Evolutionary conservation across 2,113 vertebrate genomes (phyloP), one percentile per base, ranked within the genome.

Genomic region (Ptyas mucosa): DNA sequence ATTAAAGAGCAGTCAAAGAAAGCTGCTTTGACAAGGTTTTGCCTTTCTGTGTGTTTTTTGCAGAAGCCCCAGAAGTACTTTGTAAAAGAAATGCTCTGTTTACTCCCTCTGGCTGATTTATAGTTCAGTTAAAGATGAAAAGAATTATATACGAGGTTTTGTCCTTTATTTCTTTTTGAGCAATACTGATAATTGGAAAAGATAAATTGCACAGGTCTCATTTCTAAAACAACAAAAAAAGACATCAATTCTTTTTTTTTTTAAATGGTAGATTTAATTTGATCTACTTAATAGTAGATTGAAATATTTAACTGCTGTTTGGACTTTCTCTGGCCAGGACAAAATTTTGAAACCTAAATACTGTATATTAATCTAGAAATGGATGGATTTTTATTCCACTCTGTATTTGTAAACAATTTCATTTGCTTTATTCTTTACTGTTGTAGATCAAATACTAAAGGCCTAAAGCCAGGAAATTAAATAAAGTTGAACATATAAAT

Each of bases 261-360:
- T 53, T 53, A 93, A 91, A 86, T 53, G 91, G 93, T 93, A 92
- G 93, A 58, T 61, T 91, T 58, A 58, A 9, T 24, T 24, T 58
- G 24, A 58, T 58, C 57, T 58, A 58, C 57, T 58, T 58, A 58
- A 24, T 58, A 58, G 23, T 58, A 58, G 57, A 58, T 58, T 49
- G 93, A 96, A 96, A 7, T 43, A 23, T 49, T 95, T 95, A 69
- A 14, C 61, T 69, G 75, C 94, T 52, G 57, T 97, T 89, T 87
- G 90, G 89, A 55, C 52, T 90, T 94, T 92, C 46, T 26, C 69
- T 89, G 92, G 46, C 92, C 90, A 20, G 94, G 20, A 46, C 91
- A 90, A 69, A 90, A 52, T 90, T 69, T 90, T n/a, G 61, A 52
- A 39, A 81, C 29, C 20, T 54, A 81, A 3, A 53, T 52, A 57